phyloP scores from a whole-genome alignment of 2,888 invertebrate genomes.

The Limnephilus auricula region DNA sequence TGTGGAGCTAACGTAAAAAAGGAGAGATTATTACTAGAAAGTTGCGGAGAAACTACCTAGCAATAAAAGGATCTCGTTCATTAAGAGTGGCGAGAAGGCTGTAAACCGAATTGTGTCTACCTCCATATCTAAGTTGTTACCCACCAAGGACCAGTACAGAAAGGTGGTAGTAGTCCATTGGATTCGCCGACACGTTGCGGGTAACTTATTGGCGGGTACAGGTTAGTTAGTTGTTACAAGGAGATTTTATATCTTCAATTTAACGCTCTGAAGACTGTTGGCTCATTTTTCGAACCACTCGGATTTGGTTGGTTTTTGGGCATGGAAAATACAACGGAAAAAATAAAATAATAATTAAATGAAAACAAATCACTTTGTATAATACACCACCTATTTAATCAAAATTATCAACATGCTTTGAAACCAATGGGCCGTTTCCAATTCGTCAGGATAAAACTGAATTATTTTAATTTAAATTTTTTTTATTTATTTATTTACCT shows the following conservation, averaged over 20 bases:
- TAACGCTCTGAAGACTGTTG: neutral
- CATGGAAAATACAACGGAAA: too few species aligned
- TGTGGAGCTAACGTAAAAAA: too few species aligned
- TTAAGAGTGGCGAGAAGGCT: slow-evolving; percentile 43
- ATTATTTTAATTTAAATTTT: too few species aligned
- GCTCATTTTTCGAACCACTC: neutral
- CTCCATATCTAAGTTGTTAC: neutral
- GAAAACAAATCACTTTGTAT: too few species aligned
- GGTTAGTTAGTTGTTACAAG: neutral
- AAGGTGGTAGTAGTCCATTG: slow-evolving; percentile 39
- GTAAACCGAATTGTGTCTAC: neutral
- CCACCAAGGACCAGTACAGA: neutral
- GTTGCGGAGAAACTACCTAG: neutral
- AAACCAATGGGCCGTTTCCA: too few species aligned
- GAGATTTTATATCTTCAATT: slow-evolving; percentile 3
- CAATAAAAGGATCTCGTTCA: slow-evolving; percentile 15
- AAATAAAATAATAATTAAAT: too few species aligned
- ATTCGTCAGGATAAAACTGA: too few species aligned
- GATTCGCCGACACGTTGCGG: slow-evolving; percentile 47
- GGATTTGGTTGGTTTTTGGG: too few species aligned
- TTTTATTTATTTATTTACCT: too few species aligned
- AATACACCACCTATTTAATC: too few species aligned
- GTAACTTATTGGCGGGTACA: slow-evolving; percentile 32
- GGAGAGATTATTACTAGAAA: too few species aligned
- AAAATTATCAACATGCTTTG: too few species aligned